These are phyloP conservation scores for Numenius phaeopus DNA, from an alignment of 2,797 vertebrate genomes.

Conservation along the genomic window DNA sequence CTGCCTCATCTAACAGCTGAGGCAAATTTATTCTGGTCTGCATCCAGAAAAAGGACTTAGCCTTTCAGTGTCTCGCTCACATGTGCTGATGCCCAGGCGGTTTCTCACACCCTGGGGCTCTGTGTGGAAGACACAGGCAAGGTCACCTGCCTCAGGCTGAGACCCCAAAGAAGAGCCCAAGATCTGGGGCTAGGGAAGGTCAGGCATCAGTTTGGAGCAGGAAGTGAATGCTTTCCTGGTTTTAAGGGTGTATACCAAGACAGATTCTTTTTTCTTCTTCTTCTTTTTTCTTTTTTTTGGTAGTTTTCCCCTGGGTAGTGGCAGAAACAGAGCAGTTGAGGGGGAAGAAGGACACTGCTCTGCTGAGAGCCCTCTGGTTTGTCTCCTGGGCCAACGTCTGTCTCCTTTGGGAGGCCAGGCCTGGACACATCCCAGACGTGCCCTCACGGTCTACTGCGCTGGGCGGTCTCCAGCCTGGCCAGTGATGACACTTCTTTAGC, in stretches of 20 bases:
- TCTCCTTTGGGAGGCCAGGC: not conserved
- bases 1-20: conserved; percentile 28
- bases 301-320: not conserved
- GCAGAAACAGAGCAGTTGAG: rapidly evolving
- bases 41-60: conserved; percentile 16
- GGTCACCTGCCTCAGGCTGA: not conserved
- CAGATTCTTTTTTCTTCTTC: rapidly evolving
- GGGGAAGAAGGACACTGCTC: not conserved
- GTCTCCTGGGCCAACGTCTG: not conserved
- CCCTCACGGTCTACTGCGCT: rapidly evolving
- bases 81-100: not conserved
- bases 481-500: not conserved
- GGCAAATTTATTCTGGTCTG: conserved; percentile 21
- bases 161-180: not conserved
- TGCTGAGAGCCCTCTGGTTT: not conserved
- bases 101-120: rapidly evolving
- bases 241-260: not conserved
- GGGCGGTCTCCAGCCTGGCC: not conserved
- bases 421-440: rapidly evolving
- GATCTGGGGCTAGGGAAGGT: rapidly evolving
- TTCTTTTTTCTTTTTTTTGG: rapidly evolving
- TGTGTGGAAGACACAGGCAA: rapidly evolving
- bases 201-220: not conserved
- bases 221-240: not conserved
- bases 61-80: rapidly evolving